Percentiles rank a stretch among this genome's conserved stretches.
phyloP scores from a whole-genome alignment of 53 echinoderm and acorn worm species.

The Stichopus horrens region DNA sequence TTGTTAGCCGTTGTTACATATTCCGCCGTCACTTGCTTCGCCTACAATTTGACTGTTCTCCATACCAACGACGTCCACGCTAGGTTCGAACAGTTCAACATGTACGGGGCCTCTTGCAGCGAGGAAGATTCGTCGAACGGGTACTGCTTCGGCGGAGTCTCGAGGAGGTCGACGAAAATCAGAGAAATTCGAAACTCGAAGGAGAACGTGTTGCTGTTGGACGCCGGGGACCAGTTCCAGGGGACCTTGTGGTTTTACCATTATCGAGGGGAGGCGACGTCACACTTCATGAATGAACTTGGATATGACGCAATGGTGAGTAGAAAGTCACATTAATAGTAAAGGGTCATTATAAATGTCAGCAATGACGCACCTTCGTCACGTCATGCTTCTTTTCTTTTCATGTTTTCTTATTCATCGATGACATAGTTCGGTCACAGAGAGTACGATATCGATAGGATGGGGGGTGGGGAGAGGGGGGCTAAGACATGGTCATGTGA shows the following conservation, averaged over 20 bases:
- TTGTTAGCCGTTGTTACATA: neutral
- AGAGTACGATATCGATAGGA: neutral
- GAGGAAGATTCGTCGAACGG: slow-evolving; percentile 34
- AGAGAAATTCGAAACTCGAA: slow-evolving; percentile 44
- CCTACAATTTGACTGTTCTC: slow-evolving; percentile 65
- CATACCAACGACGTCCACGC: slow-evolving; percentile 70
- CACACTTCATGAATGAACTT: slow-evolving; percentile 65
- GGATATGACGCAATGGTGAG: slow-evolving; percentile 70
- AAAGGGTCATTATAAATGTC: too few relatives aligned
- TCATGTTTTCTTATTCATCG: too few relatives aligned
- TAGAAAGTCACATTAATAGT: neutral
- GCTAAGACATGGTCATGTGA: neutral
- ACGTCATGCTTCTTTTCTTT: too few relatives aligned
- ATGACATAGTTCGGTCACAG: too few relatives aligned
- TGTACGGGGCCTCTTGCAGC: slow-evolving; percentile 45
- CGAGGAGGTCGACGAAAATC: slow-evolving; percentile 50
- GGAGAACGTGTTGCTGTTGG: slow-evolving; percentile 59
- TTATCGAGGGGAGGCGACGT: slow-evolving; percentile 55
- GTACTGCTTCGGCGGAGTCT: slow-evolving; percentile 58
- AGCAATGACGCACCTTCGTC: too few relatives aligned
- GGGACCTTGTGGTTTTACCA: slow-evolving; percentile 70
- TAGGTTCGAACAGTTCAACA: slow-evolving; percentile 52
- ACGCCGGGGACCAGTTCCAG: slow-evolving; percentile 69
- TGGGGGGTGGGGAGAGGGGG: neutral
- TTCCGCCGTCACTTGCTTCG: neutral